Conservation (phyloP, 1,140 invertebrate species). For the Drosophila virilis region DNA sequence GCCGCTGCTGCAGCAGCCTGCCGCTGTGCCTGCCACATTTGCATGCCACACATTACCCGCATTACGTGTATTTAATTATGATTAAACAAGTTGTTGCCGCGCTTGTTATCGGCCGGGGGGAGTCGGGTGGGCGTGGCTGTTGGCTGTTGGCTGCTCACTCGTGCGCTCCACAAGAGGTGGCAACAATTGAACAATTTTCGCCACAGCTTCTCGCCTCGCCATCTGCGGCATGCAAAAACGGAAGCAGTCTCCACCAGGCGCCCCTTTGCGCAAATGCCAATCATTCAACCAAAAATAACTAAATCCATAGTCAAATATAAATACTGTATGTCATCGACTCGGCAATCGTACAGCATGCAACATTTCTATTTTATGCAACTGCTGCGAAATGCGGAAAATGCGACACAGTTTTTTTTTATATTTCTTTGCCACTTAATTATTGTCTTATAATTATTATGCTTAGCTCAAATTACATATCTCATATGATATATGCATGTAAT, state of each 20-base stretch:
- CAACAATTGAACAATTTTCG: constrained; percentile 66
- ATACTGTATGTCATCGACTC: constrained; percentile 5
- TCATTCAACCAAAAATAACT: constrained; percentile 25
- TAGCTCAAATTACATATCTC: constrained; percentile 5
- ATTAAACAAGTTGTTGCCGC: constrained; percentile 60
- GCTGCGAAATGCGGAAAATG: constrained; percentile 55
- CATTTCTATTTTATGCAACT: constrained; percentile 48
- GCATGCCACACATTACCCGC: constrained; percentile 53
- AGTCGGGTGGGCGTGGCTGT: constrained; percentile 27
- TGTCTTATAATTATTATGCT: constrained; percentile 30
- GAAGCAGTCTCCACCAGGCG: constrained; percentile 50
- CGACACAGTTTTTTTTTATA: constrained; percentile 54
- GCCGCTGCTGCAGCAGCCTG: constrained; percentile 54
- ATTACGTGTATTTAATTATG: constrained; percentile 73
- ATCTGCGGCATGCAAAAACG: constrained; percentile 43
- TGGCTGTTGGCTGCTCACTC: constrained; percentile 46
- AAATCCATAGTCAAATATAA: constrained; percentile 21
- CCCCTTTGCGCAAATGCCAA: constrained; percentile 24
- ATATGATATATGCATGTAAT: background rate
- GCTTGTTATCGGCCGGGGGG: background rate
- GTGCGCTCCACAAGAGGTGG: constrained; percentile 53
- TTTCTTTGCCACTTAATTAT: constrained; percentile 35
- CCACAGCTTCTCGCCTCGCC: constrained; percentile 49
- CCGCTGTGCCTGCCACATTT: constrained; percentile 62
- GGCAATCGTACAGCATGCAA: constrained; percentile 46